phyloP scores from a whole-genome alignment of 1,140 invertebrate genomes.

The Chlorops oryzae region DNA sequence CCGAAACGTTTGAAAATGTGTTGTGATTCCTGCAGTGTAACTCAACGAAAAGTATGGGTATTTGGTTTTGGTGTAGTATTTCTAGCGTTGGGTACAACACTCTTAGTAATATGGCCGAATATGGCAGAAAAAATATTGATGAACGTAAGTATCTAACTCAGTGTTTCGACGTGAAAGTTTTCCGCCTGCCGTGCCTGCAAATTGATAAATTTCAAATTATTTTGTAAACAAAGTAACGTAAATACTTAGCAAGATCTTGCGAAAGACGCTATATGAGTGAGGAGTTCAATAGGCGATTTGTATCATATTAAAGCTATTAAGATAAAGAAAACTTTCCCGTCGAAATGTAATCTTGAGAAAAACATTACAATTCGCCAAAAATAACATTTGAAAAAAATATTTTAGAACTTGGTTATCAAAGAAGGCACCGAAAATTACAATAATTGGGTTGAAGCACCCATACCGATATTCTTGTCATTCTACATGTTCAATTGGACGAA shows the following conservation, averaged over 20 bases:
- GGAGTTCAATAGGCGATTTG: too few species aligned
- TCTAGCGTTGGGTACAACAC: constrained; percentile 22
- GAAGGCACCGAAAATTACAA: constrained; percentile 56
- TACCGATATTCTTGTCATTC: constrained; percentile 72
- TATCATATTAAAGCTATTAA: too few species aligned
- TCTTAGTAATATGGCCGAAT: constrained; percentile 31
- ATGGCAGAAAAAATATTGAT: constrained; percentile 26
- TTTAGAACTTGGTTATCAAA: constrained; percentile 59
- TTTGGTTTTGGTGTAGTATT: constrained; percentile 36
- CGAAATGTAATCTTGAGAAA: too few species aligned
- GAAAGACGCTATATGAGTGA: too few species aligned
- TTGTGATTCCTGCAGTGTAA: constrained; percentile 39
- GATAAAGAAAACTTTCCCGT: too few species aligned
- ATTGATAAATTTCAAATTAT: too few species aligned
- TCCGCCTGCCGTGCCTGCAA: too few species aligned
- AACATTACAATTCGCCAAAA: not conserved
- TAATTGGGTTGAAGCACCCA: constrained; percentile 66
- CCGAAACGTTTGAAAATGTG: constrained; percentile 28
- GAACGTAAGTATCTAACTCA: constrained; percentile 38
- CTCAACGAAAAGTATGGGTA: constrained; percentile 41
- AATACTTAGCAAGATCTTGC: too few species aligned
- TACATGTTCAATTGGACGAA: constrained; percentile 83
- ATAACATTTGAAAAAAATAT: not conserved
- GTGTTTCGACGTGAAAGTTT: too few species aligned
- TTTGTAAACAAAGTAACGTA: too few species aligned